Evolutionary conservation across 2,113 vertebrate genomes (phyloP).

Genomic region (Antechinus stuartii): DNA sequence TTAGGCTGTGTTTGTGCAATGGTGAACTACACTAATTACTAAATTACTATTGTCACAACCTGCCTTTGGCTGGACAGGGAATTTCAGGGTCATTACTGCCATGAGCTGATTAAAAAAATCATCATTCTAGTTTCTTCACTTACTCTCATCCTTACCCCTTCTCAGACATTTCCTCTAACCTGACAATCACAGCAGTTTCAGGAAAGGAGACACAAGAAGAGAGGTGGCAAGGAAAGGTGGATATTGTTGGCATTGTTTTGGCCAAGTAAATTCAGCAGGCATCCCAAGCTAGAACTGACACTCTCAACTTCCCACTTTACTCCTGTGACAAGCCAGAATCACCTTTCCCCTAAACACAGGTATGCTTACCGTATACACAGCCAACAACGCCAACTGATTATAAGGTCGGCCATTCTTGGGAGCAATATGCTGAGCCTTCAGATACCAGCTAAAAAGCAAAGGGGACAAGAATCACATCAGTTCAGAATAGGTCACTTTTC

Average conservation of each 20-base stretch:
- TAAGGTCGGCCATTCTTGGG: conserved; percentile 98
- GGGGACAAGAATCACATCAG: conserved; percentile 43
- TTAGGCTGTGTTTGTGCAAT: background rate
- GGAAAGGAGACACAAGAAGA: background rate
- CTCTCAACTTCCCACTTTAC: conserved; percentile 32
- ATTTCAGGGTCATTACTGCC: background rate
- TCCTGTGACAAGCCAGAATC: background rate
- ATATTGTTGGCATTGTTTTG: background rate
- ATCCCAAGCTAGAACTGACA: conserved; percentile 22
- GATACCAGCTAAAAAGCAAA: conserved; percentile 92
- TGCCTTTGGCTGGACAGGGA: conserved; percentile 20
- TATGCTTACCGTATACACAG: conserved; percentile 95
- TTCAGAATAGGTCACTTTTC: conserved; percentile 1
- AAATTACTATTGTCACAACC: conserved; percentile 34
- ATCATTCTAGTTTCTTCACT: conserved; percentile 1
- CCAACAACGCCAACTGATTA: conserved; percentile 96
- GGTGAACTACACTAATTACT: conserved; percentile 30
- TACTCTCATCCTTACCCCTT: conserved; percentile 30
- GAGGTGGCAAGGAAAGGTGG: background rate
- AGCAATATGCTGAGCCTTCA: conserved; percentile 98
- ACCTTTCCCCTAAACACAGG: background rate
- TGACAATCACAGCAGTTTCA: background rate
- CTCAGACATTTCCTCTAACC: background rate
- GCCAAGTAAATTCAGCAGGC: background rate
- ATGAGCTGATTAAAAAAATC: conserved; percentile 19